Base-by-base conservation (phyloP, 2,888 invertebrate species). In the Drosophila imparisetae region DNA sequence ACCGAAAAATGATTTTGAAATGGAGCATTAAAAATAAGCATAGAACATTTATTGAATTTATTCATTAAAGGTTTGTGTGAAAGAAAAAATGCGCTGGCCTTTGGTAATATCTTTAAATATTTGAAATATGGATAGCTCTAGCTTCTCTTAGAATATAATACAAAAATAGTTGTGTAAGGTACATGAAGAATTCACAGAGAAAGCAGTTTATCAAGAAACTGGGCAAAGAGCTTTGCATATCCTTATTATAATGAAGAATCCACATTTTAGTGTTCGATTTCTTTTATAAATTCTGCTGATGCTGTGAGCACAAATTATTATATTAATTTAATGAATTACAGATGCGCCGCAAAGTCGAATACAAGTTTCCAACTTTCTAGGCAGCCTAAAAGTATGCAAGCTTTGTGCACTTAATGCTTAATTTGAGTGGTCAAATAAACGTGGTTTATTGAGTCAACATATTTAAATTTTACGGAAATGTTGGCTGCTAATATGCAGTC, bases 341-440 rank as follows among this genome's bases (percentile, higher is more conserved):
- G 6, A 3, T 11, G 10, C 21, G 45, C 32, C 50, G 18, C 11
- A 59, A 67, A 57, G 13, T 30, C 18, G 3, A 0, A 38, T n/a
- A 40, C 15, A 53, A 7, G 11, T 42, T 58, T 2, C 1, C 0
- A 0, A 1, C 18, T 11, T 18, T 11, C 0, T 0, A 0, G 6
- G 0, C 55, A 38, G 42, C 66, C 74, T 15, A 1, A 42, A 62
- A 42, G 21, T 67, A 60, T 21, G 61, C 68, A 34, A 29, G 0
- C 0, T 0, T 36, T 24, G 11, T 11, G 0, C 0, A n/a, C 0
- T 1, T 21, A 50, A 48, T 49, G 52, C 53, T 6, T 18, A 62
- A 66, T 72, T 76, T 64, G 21, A 64, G 57, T 65, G 32, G 52
- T 50, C 80, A 79, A 76, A 68, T 38, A 76, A 54, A 55, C 29